Evolutionary conservation across 92 coral and sea anemone species (phyloP).

Genomic region (Scolanthus callimorphus): DNA sequence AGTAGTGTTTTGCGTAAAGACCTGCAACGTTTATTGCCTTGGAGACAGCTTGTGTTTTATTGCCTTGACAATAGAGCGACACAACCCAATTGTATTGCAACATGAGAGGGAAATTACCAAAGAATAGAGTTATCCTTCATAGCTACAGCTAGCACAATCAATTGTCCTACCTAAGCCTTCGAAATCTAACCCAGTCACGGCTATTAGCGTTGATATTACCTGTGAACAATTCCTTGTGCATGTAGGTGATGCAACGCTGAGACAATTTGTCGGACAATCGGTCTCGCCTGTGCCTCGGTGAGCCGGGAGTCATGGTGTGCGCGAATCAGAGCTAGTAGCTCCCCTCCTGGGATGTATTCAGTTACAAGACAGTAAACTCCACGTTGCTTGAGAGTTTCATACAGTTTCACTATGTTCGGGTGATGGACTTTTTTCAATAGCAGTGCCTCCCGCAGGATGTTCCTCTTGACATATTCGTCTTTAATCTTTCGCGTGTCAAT

Average conservation of each 20-base stretch:
- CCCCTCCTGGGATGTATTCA: conserved; percentile 95
- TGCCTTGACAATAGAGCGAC: not conserved
- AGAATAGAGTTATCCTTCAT: not conserved
- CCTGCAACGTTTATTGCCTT: no score
- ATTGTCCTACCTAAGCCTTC: not conserved
- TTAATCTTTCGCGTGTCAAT: conserved; percentile 81
- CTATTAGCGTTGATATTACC: conserved; percentile 48
- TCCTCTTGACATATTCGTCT: conserved; percentile 68
- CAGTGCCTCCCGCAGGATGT: conserved; percentile 80
- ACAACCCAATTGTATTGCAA: not conserved
- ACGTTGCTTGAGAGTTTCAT: conserved; percentile 81
- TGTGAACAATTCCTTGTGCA: conserved; percentile 83
- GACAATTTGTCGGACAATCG: conserved; percentile 82
- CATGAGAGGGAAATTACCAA: not conserved
- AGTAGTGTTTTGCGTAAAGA: no score
- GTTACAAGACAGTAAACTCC: conserved; percentile 75
- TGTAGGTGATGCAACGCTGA: conserved; percentile 92
- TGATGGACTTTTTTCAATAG: conserved; percentile 77
- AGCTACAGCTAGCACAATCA: not conserved
- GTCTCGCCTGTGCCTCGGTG: conserved; percentile 87
- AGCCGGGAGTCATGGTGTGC: conserved; percentile 69
- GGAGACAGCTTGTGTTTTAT: no score
- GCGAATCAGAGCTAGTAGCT: conserved; percentile 65
- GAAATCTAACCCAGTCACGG: not conserved
- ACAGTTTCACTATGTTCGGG: conserved; percentile 82